These are phyloP conservation scores for Tenebrio molitor DNA, from an alignment of 1,140 invertebrate species.

Conservation along the genomic window DNA sequence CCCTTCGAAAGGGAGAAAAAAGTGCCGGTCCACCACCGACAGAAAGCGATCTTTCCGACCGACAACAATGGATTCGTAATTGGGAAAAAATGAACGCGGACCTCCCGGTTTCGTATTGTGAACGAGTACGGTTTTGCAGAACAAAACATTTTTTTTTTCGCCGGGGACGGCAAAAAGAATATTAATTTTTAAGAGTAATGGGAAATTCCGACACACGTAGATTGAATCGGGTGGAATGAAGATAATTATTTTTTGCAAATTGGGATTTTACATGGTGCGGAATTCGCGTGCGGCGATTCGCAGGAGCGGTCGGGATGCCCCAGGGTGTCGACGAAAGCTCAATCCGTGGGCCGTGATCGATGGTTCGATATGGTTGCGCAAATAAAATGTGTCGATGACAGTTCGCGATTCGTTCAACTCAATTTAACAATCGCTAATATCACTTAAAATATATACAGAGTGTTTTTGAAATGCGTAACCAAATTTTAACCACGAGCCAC, in stretches of 20 bases:
- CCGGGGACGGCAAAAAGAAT: slow-evolving; percentile 23
- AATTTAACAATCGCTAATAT: too few relatives aligned
- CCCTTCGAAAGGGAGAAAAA: too few relatives aligned
- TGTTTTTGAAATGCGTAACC: too few relatives aligned
- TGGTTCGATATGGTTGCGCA: too few relatives aligned
- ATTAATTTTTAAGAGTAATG: slow-evolving; percentile 38
- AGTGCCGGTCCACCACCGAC: slow-evolving; percentile 6
- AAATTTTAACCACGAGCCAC: too few relatives aligned
- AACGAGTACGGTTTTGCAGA: slow-evolving; percentile 28
- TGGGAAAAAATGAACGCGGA: slow-evolving; percentile 30
- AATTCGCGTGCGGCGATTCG: too few relatives aligned
- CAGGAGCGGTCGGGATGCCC: too few relatives aligned
- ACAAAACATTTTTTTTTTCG: slow-evolving; percentile 31
- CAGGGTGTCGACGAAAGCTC: too few relatives aligned
- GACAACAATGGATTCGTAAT: slow-evolving; percentile 29
- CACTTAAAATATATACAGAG: too few relatives aligned
- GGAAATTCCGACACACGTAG: slow-evolving; percentile 31
- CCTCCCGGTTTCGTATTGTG: slow-evolving; percentile 36
- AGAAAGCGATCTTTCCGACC: slow-evolving; percentile 28
- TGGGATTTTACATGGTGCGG: not conserved
- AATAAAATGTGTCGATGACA: too few relatives aligned
- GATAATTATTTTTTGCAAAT: not conserved
- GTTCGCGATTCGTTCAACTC: too few relatives aligned
- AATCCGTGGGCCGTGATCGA: too few relatives aligned
- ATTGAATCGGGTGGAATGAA: not conserved